These are phyloP conservation scores for Cosmia trapezina DNA, from an alignment of 2,888 invertebrate species.

Conservation along the genomic window DNA sequence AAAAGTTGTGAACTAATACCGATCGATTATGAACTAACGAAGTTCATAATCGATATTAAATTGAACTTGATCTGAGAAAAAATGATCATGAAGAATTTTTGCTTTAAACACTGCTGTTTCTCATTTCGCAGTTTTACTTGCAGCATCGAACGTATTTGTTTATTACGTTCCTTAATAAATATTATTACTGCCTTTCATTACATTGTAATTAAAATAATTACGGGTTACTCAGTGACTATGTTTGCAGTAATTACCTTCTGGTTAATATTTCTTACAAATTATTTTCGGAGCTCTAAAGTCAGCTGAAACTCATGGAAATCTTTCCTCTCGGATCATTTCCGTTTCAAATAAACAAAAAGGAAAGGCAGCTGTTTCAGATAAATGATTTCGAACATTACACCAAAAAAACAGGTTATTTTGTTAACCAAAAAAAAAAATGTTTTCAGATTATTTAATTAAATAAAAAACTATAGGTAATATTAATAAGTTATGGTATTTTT, in stretches of 20 bases:
- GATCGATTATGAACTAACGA: too few relatives aligned
- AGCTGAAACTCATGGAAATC: constrained; percentile 1
- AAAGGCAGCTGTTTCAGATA: constrained; percentile 3
- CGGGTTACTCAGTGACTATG: background rate
- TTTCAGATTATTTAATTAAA: too few relatives aligned
- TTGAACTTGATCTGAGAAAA: too few relatives aligned
- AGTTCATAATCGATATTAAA: too few relatives aligned
- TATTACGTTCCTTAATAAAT: background rate
- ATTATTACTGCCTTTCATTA: too few relatives aligned
- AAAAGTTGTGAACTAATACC: too few relatives aligned
- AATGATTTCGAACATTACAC: background rate
- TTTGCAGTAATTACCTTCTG: constrained; percentile 23
- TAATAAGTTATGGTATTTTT: too few relatives aligned
- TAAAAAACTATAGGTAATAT: too few relatives aligned
- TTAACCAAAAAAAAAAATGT: too few relatives aligned
- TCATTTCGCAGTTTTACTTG: background rate
- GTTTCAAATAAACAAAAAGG: constrained; percentile 27
- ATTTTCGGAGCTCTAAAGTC: constrained; percentile 18
- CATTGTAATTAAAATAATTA: too few relatives aligned
- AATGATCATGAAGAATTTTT: too few relatives aligned
- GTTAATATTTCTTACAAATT: constrained; percentile 31
- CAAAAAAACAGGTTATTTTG: too few relatives aligned
- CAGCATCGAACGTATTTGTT: background rate
- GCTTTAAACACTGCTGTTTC: background rate
- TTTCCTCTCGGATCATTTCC: constrained; percentile 27